Conservation (phyloP, 2,888 invertebrate genomes). For the Anodontia alba region DNA sequence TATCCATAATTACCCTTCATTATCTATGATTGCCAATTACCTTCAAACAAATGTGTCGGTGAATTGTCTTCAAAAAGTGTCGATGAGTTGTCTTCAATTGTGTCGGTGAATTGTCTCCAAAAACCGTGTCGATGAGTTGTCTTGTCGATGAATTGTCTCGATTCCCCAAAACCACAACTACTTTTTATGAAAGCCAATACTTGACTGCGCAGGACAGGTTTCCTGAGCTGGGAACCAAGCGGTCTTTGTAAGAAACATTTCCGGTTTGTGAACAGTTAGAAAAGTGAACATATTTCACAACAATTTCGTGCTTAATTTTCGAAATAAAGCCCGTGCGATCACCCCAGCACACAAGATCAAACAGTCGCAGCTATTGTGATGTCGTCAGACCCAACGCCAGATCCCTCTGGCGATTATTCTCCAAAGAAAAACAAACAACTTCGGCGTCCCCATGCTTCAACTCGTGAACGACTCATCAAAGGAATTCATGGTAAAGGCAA, state of each 20-base stretch:
- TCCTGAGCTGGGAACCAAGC: background rate
- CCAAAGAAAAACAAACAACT: conserved; percentile 47
- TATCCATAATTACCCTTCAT: too few relatives aligned
- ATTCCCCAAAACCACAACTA: too few relatives aligned
- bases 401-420: conserved; percentile 35
- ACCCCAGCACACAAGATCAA: conserved; percentile 37
- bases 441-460: conserved; percentile 52
- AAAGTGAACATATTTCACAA: conserved; percentile 33
- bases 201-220: background rate
- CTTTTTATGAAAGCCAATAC: too few relatives aligned
- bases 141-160: too few relatives aligned
- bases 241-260: background rate
- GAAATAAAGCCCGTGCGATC: conserved; percentile 19
- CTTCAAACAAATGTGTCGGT: too few relatives aligned
- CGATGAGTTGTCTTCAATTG: too few relatives aligned
- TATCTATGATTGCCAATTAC: too few relatives aligned
- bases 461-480: conserved; percentile 53
- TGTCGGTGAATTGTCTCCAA: too few relatives aligned
- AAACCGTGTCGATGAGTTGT: too few relatives aligned
- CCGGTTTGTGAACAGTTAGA: conserved; percentile 6
- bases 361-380: conserved; percentile 31
- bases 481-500: conserved; percentile 56
- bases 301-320: conserved; percentile 19
- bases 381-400: conserved; percentile 44
- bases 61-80: too few relatives aligned